Evolutionary conservation across 64 coral and sea anemone species (phyloP).

Genomic region (Porites lutea): DNA sequence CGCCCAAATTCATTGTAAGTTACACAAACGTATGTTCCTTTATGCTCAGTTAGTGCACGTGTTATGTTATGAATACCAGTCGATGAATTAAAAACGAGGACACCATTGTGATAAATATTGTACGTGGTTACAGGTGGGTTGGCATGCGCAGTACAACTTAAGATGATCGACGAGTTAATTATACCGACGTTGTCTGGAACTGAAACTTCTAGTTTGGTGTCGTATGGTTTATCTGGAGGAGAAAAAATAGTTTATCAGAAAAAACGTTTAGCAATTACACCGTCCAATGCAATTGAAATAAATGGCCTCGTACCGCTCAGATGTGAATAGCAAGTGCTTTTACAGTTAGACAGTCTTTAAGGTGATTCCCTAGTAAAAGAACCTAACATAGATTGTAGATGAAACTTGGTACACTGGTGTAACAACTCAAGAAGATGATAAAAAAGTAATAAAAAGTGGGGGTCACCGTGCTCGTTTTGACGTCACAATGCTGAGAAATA

Average conservation of each 20-base stretch:
- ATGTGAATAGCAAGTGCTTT: too few relatives aligned
- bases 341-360: too few relatives aligned
- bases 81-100: constrained; percentile 8
- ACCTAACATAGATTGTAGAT: too few relatives aligned
- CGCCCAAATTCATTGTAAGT: constrained; percentile 49
- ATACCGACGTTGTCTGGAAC: constrained; percentile 18
- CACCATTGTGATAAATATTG: constrained; percentile 56
- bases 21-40: constrained; percentile 43
- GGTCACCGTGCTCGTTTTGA: too few relatives aligned
- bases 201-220: constrained; percentile 30
- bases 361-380: too few relatives aligned
- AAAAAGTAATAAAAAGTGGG: too few relatives aligned
- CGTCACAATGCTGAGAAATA: too few relatives aligned
- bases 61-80: constrained; percentile 44
- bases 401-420: too few relatives aligned
- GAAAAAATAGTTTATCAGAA: background rate
- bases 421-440: too few relatives aligned
- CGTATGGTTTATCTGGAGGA: constrained; percentile 57
- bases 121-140: constrained; percentile 49
- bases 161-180: constrained; percentile 36
- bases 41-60: background rate
- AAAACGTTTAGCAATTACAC: background rate
- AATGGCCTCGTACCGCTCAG: too few relatives aligned
- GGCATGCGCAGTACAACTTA: constrained; percentile 51
- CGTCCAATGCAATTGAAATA: too few relatives aligned